Evolutionary conservation across 2,888 invertebrate genomes (phyloP).

Genomic region (Cataglyphis albicans): DNA sequence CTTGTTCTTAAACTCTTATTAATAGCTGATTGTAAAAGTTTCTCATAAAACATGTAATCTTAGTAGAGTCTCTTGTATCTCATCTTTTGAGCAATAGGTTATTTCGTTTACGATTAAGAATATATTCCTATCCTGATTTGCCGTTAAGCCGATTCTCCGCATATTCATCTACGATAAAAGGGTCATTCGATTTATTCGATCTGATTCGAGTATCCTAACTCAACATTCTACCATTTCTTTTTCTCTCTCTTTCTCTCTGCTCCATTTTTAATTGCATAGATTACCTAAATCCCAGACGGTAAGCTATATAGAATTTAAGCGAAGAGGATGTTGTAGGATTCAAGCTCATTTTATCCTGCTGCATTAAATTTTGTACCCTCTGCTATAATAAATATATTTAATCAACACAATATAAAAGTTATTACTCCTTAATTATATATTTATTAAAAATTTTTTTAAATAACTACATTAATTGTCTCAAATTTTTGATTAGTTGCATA

Average conservation of each 20-base stretch:
- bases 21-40: not conserved
- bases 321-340: not conserved
- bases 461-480: not conserved
- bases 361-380: not conserved
- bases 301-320: not conserved
- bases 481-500: not conserved
- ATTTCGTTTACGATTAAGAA: slow-evolving; percentile 37
- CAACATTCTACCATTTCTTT: not conserved
- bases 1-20: not conserved
- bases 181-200: slow-evolving; percentile 42
- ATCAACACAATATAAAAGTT: not conserved
- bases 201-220: slow-evolving; percentile 27
- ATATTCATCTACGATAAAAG: slow-evolving; percentile 39
- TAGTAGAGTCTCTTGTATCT: not conserved
- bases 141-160: slow-evolving; percentile 59
- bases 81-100: not conserved
- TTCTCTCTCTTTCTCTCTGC: not conserved
- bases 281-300: slow-evolving; percentile 24
- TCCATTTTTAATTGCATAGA: slow-evolving; percentile 53
- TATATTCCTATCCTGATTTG: slow-evolving; percentile 50
- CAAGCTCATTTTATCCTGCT: not conserved
- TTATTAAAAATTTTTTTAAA: not conserved
- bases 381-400: slow-evolving; percentile 13
- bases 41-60: slow-evolving; percentile 12
- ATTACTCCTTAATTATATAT: not conserved